Evolutionary conservation across 35 echinoderm and acorn worm genomes (phyloP).

Genomic region (Acanthaster planci): DNA sequence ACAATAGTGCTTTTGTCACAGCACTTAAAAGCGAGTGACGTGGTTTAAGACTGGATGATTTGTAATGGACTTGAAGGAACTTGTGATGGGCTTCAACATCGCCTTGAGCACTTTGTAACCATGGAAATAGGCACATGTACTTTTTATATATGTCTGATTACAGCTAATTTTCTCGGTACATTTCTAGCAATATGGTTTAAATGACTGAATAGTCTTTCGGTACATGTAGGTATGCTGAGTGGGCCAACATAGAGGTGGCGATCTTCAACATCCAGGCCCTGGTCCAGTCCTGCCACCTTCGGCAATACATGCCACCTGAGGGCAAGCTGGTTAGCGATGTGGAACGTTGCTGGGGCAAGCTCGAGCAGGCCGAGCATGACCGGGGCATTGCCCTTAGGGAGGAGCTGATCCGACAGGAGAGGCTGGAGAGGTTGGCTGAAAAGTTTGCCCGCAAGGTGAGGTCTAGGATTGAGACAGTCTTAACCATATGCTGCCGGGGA

Average conservation of each 20-base stretch:
- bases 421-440: slow-evolving; percentile 83
- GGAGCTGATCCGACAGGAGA: slow-evolving; percentile 89
- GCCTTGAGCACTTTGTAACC: too few relatives aligned
- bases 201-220: neutral
- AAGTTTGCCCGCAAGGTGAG: slow-evolving; percentile 93
- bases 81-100: too few relatives aligned
- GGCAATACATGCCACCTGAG: slow-evolving; percentile 74
- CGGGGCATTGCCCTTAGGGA: slow-evolving; percentile 86
- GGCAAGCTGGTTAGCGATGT: slow-evolving; percentile 78
- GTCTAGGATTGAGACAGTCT: too few relatives aligned
- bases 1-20: too few relatives aligned
- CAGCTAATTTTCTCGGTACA: too few relatives aligned
- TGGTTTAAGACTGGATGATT: too few relatives aligned
- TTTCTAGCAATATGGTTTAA: too few relatives aligned
- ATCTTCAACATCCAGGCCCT: slow-evolving; percentile 83
- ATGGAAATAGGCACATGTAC: too few relatives aligned
- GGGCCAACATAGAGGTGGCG: slow-evolving; percentile 86
- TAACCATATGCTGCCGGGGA: too few relatives aligned
- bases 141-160: too few relatives aligned
- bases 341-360: slow-evolving; percentile 70
- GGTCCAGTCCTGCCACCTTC: slow-evolving; percentile 50
- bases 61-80: too few relatives aligned
- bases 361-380: slow-evolving; percentile 86
- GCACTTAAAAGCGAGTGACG: too few relatives aligned
- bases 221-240: slow-evolving; percentile 73